phyloP scores from a whole-genome alignment of 30 jellyfish, hydroid and myxozoan species.

The Sanderia malayensis region DNA sequence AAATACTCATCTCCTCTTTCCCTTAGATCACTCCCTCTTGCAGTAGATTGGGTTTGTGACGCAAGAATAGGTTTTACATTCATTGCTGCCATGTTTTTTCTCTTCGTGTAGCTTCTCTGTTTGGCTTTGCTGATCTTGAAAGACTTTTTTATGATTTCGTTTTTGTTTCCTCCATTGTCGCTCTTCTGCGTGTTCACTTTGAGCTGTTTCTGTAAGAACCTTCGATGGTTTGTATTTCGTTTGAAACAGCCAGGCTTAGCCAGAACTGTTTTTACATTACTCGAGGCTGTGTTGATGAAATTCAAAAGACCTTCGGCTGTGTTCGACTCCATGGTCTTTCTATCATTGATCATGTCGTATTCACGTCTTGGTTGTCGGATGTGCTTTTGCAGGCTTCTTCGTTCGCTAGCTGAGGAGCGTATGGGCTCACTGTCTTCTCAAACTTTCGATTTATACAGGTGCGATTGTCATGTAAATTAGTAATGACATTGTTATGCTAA shows the following conservation, averaged over 20 bases:
- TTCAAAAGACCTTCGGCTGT: constrained; percentile 73
- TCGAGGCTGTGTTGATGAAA: constrained; percentile 87
- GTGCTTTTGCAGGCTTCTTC: no score
- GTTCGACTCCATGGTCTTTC: constrained; percentile 23
- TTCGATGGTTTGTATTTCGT: constrained; percentile 93
- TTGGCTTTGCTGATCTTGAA: constrained; percentile 40
- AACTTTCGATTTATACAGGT: constrained; percentile 46
- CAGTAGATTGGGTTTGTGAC: no score
- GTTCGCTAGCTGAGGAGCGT: no score
- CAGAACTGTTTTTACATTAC: constrained; percentile 85
- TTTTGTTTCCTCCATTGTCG: constrained; percentile 6
- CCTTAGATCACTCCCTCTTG: not conserved
- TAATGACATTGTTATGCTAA: not conserved
- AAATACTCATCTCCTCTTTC: not conserved
- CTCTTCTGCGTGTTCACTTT: constrained; percentile 35
- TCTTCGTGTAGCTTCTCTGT: constrained; percentile 9
- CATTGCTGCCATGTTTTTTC: not conserved
- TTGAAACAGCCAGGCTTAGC: constrained; percentile 95
- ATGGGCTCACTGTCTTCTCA: constrained; percentile 23
- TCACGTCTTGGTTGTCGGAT: no score
- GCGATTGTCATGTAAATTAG: constrained; percentile 59
- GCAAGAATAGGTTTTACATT: not conserved
- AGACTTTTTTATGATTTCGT: constrained; percentile 26
- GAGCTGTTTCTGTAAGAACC: constrained; percentile 89
- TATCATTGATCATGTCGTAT: constrained; percentile 24